Conservation (phyloP, 2,113 vertebrate species). For the Heteronetta atricapilla region DNA sequence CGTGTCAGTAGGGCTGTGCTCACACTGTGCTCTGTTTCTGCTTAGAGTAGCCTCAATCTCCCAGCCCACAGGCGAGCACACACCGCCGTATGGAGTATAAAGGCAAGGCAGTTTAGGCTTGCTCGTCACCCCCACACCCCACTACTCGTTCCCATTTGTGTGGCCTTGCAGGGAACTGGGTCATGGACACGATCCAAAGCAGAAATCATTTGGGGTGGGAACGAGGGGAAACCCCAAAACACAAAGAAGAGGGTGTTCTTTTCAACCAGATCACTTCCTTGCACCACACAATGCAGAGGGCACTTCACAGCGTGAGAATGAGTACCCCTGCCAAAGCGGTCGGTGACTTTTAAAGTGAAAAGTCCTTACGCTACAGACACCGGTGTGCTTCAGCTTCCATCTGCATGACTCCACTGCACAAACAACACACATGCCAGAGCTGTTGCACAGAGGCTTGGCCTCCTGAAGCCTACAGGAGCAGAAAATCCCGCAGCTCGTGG, state of each 20-base stretch:
- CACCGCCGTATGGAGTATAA: background rate
- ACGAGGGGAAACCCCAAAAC: background rate
- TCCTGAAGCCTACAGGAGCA: background rate
- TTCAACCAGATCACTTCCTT: slow-evolving; percentile 48
- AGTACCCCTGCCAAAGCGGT: slow-evolving; percentile 25
- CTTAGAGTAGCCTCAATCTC: background rate
- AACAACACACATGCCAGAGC: background rate
- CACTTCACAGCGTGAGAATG: slow-evolving; percentile 59
- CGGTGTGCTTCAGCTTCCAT: background rate
- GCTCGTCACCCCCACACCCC: background rate
- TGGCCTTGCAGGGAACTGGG: slow-evolving; percentile 45
- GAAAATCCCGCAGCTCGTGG: background rate
- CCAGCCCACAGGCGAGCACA: background rate
- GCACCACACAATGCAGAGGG: slow-evolving; percentile 38
- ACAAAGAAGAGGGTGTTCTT: slow-evolving; percentile 24
- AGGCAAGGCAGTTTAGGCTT: background rate
- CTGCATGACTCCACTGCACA: background rate
- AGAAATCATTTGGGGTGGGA: slow-evolving; percentile 43
- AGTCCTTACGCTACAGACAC: background rate
- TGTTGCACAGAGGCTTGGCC: background rate
- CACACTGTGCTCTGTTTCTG: background rate
- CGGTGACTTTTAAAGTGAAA: background rate
- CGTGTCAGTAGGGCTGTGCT: background rate
- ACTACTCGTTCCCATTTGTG: background rate
- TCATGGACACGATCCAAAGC: slow-evolving; percentile 52